phyloP scores from a whole-genome alignment of 2,113 vertebrate species.

The Macrotis lagotis region DNA sequence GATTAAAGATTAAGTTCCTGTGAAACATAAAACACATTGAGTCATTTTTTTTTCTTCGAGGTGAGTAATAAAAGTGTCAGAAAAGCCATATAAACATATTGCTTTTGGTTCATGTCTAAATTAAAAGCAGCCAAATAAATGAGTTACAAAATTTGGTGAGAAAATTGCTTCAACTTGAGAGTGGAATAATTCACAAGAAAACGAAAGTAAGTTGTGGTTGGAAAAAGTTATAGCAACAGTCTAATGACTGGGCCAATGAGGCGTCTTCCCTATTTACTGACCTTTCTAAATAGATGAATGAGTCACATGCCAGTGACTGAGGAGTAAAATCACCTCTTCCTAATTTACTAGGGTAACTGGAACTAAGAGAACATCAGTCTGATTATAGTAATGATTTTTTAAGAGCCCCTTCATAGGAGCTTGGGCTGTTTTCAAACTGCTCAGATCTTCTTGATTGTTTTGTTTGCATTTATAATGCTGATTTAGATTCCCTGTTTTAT shows the following conservation, averaged over 20 bases:
- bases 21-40: background rate
- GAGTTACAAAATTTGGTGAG: slow-evolving; percentile 22
- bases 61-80: slow-evolving; percentile 29
- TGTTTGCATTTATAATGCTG: background rate
- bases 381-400: background rate
- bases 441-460: background rate
- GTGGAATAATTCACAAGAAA: slow-evolving; percentile 30
- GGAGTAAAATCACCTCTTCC: background rate
- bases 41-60: slow-evolving; percentile 20
- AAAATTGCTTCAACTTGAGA: slow-evolving; percentile 15
- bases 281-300: slow-evolving; percentile 1
- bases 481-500: background rate
- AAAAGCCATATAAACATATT: slow-evolving; percentile 26
- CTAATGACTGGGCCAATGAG: background rate
- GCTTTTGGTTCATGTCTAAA: slow-evolving; percentile 43
- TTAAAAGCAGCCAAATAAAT: slow-evolving; percentile 37
- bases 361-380: background rate
- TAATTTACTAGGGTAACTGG: background rate
- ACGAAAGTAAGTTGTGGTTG: background rate
- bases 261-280: background rate
- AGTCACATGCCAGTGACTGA: background rate
- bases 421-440: background rate
- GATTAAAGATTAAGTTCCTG: slow-evolving; percentile 24
- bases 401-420: background rate
- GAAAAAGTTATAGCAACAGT: background rate